Conservation (phyloP, 2,888 invertebrate species). For the Temnothorax ravouxi region DNA sequence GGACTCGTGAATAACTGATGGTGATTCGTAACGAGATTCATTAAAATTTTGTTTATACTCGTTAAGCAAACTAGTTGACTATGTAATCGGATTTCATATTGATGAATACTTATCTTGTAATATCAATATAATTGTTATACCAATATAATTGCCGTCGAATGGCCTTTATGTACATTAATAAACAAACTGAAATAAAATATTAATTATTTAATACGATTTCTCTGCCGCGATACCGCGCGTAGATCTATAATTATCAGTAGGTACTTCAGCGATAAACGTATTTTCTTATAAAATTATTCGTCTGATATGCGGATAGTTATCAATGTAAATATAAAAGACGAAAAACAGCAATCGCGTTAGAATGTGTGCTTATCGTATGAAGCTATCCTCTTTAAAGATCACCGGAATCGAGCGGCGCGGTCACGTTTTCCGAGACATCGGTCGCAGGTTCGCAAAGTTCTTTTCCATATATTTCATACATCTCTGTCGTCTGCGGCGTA, state of each 20-base stretch:
- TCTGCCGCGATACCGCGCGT: not conserved
- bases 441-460: slow-evolving; percentile 28
- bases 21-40: not conserved
- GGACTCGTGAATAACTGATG: not conserved
- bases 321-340: not conserved
- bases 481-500: slow-evolving; percentile 43
- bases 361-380: not conserved
- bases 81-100: slow-evolving; percentile 25
- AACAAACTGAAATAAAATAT: slow-evolving; percentile 14
- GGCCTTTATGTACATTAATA: not conserved
- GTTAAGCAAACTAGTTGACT: not conserved
- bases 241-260: not conserved
- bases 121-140: too few species aligned
- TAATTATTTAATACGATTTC: not conserved
- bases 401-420: not conserved
- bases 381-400: slow-evolving; percentile 1
- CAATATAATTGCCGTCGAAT: not conserved
- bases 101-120: slow-evolving; percentile 19
- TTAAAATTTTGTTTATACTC: slow-evolving; percentile 25
- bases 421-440: slow-evolving; percentile 26
- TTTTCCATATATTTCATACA: slow-evolving; percentile 39
- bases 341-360: not conserved
- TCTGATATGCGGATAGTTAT: not conserved
- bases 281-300: not conserved
- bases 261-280: not conserved